These are phyloP conservation scores for Aphodius sticticus DNA, from an alignment of 2,888 invertebrate genomes.

Conservation along the genomic window DNA sequence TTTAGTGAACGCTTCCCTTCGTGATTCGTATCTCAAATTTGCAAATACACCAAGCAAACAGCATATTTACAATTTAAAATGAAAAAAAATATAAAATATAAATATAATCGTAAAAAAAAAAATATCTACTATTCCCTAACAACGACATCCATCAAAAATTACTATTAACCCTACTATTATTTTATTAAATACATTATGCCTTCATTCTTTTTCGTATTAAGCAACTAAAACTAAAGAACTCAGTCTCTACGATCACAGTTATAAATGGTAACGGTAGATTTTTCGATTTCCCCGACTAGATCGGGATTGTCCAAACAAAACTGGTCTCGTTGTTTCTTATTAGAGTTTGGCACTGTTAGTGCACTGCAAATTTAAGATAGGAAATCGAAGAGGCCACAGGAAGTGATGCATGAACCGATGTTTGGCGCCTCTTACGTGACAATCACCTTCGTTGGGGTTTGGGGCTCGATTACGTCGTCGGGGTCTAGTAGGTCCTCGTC, in stretches of 20 bases:
- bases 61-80: background rate
- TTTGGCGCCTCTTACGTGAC: constrained; percentile 37
- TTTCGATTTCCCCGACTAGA: background rate
- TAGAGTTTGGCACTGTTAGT: background rate
- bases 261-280: background rate
- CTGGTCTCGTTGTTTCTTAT: background rate
- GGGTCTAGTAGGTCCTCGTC: constrained; percentile 71
- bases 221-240: background rate
- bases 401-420: background rate
- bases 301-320: background rate
- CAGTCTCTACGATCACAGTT: background rate
- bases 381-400: background rate
- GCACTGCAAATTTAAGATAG: background rate
- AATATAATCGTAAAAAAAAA: background rate
- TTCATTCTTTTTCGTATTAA: background rate
- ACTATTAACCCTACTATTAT: background rate
- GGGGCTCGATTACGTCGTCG: constrained; percentile 44
- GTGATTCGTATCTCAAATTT: background rate
- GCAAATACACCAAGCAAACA: background rate
- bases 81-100: no score
- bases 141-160: background rate
- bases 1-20: background rate
- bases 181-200: background rate
- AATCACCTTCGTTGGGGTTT: constrained; percentile 37
- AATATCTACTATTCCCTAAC: background rate